These are phyloP conservation scores for Halisarca cf. caerulea DNA, from an alignment of 37 sponge, comb jelly and placozoan genomes.

Conservation along the genomic window DNA sequence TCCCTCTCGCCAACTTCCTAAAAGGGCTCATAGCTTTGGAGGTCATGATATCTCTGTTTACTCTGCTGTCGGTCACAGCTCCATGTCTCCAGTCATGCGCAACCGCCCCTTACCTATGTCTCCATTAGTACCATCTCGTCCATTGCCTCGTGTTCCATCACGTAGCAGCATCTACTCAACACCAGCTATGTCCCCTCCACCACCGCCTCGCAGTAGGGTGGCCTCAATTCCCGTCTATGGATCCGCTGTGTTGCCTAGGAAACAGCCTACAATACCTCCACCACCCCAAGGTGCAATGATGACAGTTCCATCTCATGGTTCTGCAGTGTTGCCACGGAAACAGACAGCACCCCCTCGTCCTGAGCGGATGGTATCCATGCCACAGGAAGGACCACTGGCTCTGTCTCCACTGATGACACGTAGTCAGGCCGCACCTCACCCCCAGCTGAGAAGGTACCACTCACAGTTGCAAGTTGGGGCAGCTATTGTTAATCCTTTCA, in stretches of 20 bases:
- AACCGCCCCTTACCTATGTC: not conserved
- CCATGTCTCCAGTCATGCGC: not conserved
- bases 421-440: not conserved
- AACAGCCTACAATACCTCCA: not conserved
- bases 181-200: not conserved
- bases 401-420: not conserved
- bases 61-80: not conserved
- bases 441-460: not conserved
- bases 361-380: not conserved
- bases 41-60: not conserved
- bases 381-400: not conserved
- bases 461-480: not conserved
- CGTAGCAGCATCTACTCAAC: not conserved
- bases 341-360: not conserved
- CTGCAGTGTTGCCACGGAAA: not conserved
- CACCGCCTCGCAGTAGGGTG: not conserved
- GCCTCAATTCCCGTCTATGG: not conserved
- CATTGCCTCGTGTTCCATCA: not conserved
- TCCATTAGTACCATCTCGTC: not conserved
- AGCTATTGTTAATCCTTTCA: not conserved
- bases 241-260: not conserved
- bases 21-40: slow-evolving; percentile 8
- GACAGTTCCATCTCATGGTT: not conserved
- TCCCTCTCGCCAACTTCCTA: not conserved
- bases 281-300: no score